These are phyloP conservation scores for Automeris io DNA, from an alignment of 2,888 invertebrate species.

Conservation along the genomic window DNA sequence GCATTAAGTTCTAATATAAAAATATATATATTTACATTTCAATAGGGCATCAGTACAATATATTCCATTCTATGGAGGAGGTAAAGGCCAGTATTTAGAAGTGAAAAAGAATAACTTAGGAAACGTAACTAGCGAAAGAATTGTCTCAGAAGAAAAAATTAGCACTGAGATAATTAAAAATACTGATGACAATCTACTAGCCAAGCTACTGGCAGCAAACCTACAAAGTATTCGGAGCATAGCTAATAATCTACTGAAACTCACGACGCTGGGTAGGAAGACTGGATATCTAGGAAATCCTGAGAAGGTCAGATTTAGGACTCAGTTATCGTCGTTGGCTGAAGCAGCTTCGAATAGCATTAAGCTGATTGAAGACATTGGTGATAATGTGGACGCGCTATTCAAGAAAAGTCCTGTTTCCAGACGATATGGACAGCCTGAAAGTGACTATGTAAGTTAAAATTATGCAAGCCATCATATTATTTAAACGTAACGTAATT, in stretches of 20 bases:
- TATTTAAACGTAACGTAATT: too few species aligned
- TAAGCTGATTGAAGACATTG: slow-evolving; percentile 71
- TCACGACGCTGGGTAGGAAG: slow-evolving; percentile 79
- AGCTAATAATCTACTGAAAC: slow-evolving; percentile 75
- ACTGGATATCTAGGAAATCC: slow-evolving; percentile 71
- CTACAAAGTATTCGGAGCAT: slow-evolving; percentile 76
- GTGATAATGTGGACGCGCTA: slow-evolving; percentile 65
- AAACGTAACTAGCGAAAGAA: slow-evolving; percentile 61
- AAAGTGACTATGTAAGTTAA: slow-evolving; percentile 26
- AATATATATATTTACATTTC: background rate
- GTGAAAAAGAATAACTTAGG: slow-evolving; percentile 75
- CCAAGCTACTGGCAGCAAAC: slow-evolving; percentile 68
- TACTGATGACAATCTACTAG: slow-evolving; percentile 54
- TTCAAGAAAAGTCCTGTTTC: slow-evolving; percentile 48
- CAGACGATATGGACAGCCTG: slow-evolving; percentile 33
- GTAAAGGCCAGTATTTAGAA: slow-evolving; percentile 81
- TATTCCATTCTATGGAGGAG: slow-evolving; percentile 84
- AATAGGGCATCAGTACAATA: slow-evolving; percentile 34
- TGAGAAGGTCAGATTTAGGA: slow-evolving; percentile 76
- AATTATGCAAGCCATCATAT: background rate
- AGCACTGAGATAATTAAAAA: slow-evolving; percentile 59
- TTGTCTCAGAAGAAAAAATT: slow-evolving; percentile 62
- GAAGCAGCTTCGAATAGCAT: slow-evolving; percentile 77
- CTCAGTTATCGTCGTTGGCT: slow-evolving; percentile 72
- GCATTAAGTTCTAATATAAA: too few species aligned